A percentile compares a stretch with the other conserved stretches of the same genome.
phyloP scores from a whole-genome alignment of 2,797 vertebrate species.

The Danio jaintianensis region DNA sequence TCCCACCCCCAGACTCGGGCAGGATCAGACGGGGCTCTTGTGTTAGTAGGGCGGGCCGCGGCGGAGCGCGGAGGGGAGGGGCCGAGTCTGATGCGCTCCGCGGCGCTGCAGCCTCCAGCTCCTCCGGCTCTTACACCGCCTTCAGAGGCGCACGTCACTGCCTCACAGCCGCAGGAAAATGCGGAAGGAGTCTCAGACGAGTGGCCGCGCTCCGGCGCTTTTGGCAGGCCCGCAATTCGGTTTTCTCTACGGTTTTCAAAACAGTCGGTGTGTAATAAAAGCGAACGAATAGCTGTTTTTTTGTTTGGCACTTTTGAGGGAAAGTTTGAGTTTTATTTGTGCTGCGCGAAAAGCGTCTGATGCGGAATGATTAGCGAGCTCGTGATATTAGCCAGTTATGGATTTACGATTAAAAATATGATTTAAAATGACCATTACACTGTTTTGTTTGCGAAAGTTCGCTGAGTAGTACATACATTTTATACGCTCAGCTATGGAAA shows the following conservation, averaged over 20 bases:
- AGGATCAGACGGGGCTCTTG: constrained; percentile 69
- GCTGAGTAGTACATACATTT: not conserved
- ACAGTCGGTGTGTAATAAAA: not conserved
- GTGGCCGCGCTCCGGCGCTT: constrained; percentile 40
- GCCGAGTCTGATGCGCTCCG: constrained; percentile 74
- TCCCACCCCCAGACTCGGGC: constrained; percentile 64
- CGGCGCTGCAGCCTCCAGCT: constrained; percentile 79
- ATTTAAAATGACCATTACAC: not conserved
- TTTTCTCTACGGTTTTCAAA: not conserved
- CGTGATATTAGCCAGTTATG: constrained; percentile 36
- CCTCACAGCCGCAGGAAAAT: constrained; percentile 83
- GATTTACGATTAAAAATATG: not conserved
- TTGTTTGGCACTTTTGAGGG: not conserved
- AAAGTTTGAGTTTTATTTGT: not conserved
- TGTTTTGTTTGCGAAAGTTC: not conserved
- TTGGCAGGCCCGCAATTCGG: constrained; percentile 50
- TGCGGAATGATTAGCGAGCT: constrained; percentile 32
- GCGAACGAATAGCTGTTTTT: not conserved
- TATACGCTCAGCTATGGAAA: too few species aligned
- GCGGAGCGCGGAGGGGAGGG: constrained; percentile 79
- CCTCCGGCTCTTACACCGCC: constrained; percentile 75
- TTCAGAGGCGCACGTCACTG: constrained; percentile 83
- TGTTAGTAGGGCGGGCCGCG: constrained; percentile 77
- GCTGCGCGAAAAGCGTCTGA: not conserved
- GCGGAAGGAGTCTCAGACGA: constrained; percentile 75